Conservation (phyloP, 1,140 invertebrate genomes). For the Eurosta solidaginis region DNA sequence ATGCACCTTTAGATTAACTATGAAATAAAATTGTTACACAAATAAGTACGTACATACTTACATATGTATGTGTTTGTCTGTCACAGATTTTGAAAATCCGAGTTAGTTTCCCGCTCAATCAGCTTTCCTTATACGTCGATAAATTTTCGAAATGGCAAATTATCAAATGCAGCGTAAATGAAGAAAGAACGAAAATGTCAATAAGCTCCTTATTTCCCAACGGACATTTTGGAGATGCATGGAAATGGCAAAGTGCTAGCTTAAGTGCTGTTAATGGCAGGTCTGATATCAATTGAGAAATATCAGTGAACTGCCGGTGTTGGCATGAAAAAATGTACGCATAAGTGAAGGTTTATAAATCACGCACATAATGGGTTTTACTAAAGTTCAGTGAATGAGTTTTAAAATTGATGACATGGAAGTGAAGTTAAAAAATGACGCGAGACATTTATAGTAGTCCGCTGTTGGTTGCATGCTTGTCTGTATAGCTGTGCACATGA, state of each 20-base stretch:
- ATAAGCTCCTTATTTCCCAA: background rate
- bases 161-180: background rate
- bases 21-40: no score
- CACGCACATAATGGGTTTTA: background rate
- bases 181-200: background rate
- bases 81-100: background rate
- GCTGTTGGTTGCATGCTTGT: no score
- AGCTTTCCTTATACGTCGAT: background rate
- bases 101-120: background rate
- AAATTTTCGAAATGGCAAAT: background rate
- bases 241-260: background rate
- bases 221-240: background rate
- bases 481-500: no score
- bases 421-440: no score
- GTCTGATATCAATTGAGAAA: slow-evolving; percentile 37
- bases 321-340: slow-evolving; percentile 45
- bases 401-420: background rate
- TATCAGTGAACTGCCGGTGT: slow-evolving; percentile 43
- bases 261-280: slow-evolving; percentile 35
- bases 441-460: no score
- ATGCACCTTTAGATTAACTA: no score
- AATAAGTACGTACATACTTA: no score
- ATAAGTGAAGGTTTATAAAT: slow-evolving; percentile 40
- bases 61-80: background rate
- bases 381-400: background rate